Percentiles rank a stretch among this genome's conserved stretches.
Evolutionary conservation across 2,888 invertebrate genomes (phyloP).

Genomic region (Malacosoma neustria): DNA sequence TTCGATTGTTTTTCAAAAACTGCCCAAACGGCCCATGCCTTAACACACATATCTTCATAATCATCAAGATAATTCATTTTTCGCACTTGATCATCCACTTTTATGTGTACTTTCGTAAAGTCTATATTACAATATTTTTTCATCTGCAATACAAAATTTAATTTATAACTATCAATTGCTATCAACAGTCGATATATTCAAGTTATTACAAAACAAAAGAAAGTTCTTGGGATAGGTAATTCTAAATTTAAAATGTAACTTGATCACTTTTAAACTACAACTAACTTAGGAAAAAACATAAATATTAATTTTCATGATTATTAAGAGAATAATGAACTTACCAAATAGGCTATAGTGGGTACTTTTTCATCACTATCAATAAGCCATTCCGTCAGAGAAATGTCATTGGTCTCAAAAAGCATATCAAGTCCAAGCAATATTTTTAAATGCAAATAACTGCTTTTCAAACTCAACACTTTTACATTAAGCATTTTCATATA

Average conservation of each 20-base stretch:
- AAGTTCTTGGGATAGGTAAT: too few relatives aligned
- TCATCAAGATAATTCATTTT: slow-evolving; percentile 29
- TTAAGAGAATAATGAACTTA: slow-evolving; percentile 21
- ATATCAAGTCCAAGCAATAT: slow-evolving; percentile 39
- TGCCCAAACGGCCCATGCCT: slow-evolving; percentile 51
- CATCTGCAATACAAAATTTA: slow-evolving; percentile 24
- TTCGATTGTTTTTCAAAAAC: slow-evolving; percentile 56
- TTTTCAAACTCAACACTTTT: slow-evolving; percentile 37
- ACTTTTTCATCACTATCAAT: slow-evolving; percentile 46
- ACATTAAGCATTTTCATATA: slow-evolving; percentile 19
- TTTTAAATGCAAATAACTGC: slow-evolving; percentile 29
- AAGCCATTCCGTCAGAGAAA: slow-evolving; percentile 57
- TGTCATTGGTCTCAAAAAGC: slow-evolving; percentile 35
- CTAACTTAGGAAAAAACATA: too few relatives aligned
- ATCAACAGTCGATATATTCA: too few relatives aligned
- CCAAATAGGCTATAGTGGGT: slow-evolving; percentile 35
- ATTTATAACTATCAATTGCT: neutral
- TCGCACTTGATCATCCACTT: slow-evolving; percentile 22
- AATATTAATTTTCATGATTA: neutral
- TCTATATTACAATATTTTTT: slow-evolving; percentile 39
- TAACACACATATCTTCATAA: slow-evolving; percentile 43
- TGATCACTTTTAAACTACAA: too few relatives aligned
- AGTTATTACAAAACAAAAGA: too few relatives aligned
- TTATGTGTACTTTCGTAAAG: slow-evolving; percentile 20
- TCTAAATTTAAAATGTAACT: too few relatives aligned